Evolutionary conservation across 2,113 vertebrate species (phyloP).

Genomic region (Sinosuthora webbiana): DNA sequence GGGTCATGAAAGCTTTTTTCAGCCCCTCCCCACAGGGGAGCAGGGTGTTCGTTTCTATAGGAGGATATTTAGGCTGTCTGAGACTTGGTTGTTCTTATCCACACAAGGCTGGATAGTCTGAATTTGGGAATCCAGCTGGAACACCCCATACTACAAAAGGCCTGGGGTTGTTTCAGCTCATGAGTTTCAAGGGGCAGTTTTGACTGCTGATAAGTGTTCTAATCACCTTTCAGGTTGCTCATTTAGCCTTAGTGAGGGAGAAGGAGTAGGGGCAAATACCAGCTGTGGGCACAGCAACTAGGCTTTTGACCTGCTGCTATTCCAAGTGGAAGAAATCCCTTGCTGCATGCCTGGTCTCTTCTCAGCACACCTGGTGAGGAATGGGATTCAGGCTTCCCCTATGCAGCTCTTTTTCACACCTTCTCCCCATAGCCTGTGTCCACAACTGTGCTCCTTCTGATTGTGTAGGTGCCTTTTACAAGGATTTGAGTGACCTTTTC

Average conservation of each 20-base stretch:
- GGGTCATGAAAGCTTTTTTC: conserved; percentile 29
- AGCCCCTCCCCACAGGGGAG: neutral
- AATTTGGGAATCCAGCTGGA: neutral
- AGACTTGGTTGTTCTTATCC: neutral
- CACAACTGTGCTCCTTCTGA: neutral
- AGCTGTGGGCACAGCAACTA: neutral
- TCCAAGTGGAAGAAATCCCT: neutral
- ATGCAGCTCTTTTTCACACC: neutral
- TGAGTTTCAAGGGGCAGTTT: neutral
- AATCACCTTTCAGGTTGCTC: neutral
- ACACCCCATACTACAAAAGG: neutral
- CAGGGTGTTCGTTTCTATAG: neutral
- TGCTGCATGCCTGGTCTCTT: neutral
- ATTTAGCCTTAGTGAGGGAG: neutral
- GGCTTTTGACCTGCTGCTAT: neutral
- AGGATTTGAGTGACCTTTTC: neutral
- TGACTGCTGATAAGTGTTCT: neutral
- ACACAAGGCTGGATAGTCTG: neutral
- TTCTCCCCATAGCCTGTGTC: neutral
- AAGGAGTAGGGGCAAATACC: neutral
- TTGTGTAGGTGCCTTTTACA: neutral
- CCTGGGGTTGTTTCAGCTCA: neutral
- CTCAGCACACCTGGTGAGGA: neutral
- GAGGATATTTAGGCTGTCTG: neutral
- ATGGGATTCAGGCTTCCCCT: neutral